A percentile compares a stretch with the other conserved stretches of the same genome.
phyloP scores from a whole-genome alignment of 2,797 vertebrate genomes.

The Myotis pilosus region DNA sequence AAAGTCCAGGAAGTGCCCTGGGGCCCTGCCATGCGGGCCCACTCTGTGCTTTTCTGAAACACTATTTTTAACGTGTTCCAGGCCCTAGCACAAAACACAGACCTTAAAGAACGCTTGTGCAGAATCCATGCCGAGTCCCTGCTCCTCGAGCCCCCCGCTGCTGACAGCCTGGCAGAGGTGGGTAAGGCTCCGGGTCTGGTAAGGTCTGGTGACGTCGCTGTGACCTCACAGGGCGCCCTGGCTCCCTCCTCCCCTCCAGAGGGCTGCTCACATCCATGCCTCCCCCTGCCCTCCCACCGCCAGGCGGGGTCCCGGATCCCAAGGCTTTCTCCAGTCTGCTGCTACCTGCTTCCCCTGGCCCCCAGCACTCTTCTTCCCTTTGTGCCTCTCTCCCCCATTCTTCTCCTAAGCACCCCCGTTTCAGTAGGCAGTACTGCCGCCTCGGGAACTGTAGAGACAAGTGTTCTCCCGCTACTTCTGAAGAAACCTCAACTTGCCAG shows the following conservation, averaged over 20 bases:
- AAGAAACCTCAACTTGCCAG: background rate
- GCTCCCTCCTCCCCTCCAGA: background rate
- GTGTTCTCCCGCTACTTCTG: background rate
- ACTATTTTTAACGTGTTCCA: conserved; percentile 88
- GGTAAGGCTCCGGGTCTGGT: conserved; percentile 83
- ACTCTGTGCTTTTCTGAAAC: background rate
- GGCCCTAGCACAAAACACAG: conserved; percentile 97
- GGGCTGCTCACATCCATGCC: background rate
- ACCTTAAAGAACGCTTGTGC: conserved; percentile 95
- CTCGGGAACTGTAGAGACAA: background rate
- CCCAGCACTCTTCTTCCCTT: background rate
- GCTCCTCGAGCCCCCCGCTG: conserved; percentile 90
- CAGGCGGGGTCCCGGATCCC: background rate
- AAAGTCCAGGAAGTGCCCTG: background rate
- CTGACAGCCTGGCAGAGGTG: conserved; percentile 93
- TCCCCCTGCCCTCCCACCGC: background rate
- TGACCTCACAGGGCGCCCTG: background rate
- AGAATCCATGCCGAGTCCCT: conserved; percentile 97
- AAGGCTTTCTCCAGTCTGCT: background rate
- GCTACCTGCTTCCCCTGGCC: background rate
- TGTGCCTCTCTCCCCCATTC: background rate
- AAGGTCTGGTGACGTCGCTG: background rate
- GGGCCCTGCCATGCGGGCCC: background rate
- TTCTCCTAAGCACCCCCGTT: background rate
- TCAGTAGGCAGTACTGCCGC: background rate